These are phyloP conservation scores for Epizoanthus rinbou DNA, from an alignment of 92 coral and sea anemone species.

Conservation along the genomic window DNA sequence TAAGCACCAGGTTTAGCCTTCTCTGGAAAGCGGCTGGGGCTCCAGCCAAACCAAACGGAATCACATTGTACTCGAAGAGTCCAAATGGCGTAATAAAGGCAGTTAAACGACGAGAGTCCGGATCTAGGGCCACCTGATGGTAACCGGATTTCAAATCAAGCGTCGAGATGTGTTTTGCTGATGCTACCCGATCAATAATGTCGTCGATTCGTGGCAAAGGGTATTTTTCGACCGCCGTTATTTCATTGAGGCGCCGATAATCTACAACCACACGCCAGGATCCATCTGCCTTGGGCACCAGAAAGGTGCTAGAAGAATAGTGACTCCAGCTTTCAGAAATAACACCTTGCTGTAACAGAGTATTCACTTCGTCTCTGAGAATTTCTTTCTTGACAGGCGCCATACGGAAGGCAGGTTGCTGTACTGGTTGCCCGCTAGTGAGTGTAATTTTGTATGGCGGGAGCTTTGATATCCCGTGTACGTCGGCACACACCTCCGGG, in stretches of 20 bases:
- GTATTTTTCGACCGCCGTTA: not conserved
- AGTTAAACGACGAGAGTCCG: not conserved
- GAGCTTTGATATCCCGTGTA: not conserved
- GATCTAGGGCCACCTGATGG: slow-evolving; percentile 8
- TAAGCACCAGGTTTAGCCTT: not conserved
- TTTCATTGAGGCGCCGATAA: not conserved
- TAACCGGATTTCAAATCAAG: slow-evolving; percentile 23
- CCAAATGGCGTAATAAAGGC: not conserved
- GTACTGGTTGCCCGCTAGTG: slow-evolving; percentile 1
- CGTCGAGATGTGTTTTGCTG: not conserved
- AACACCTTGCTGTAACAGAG: not conserved
- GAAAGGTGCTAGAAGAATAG: slow-evolving; percentile 8
- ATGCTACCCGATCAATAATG: not conserved
- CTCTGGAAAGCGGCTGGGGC: slow-evolving; percentile 18
- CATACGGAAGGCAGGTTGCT: not conserved
- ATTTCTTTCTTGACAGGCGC: not conserved
- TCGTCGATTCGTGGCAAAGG: slow-evolving; percentile 7
- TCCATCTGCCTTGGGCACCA: slow-evolving; percentile 8
- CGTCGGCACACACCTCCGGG: not conserved
- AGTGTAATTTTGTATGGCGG: not conserved
- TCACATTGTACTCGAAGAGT: not conserved
- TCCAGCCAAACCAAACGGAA: not conserved
- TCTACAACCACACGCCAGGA: not conserved
- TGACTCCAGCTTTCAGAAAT: not conserved
- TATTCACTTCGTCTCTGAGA: slow-evolving; percentile 1